A percentile compares a stretch with the other conserved stretches of the same genome.
phyloP scores from a whole-genome alignment of 2,888 invertebrate genomes.

The Halictus ligatus region DNA sequence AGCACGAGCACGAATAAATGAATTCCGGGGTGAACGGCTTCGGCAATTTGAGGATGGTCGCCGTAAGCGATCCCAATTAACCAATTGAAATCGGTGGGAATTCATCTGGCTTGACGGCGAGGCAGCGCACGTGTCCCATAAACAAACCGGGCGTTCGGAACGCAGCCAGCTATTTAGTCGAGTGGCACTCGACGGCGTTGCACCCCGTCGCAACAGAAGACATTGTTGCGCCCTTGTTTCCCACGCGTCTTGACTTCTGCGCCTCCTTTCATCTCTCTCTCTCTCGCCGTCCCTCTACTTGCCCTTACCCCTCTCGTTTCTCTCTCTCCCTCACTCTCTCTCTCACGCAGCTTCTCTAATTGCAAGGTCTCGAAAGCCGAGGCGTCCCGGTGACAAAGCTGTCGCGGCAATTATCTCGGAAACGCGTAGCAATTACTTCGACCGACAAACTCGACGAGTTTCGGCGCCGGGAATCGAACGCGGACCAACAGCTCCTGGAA shows the following conservation, averaged over 20 bases:
- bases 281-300: background rate
- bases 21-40: background rate
- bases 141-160: conserved; percentile 11
- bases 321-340: background rate
- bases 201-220: background rate
- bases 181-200: conserved; percentile 20
- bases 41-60: background rate
- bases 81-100: background rate
- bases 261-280: background rate
- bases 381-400: conserved; percentile 66
- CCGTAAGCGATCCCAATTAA: background rate
- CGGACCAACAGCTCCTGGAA: background rate
- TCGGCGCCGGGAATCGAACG: conserved; percentile 11
- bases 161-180: conserved; percentile 1
- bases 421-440: conserved; percentile 72
- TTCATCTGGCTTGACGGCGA: background rate
- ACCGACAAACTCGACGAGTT: conserved; percentile 55
- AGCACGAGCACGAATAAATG: background rate
- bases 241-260: conserved; percentile 27
- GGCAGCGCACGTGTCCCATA: background rate
- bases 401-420: conserved; percentile 73
- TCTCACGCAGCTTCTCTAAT: conserved; percentile 8
- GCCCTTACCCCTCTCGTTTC: too few species aligned
- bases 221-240: conserved; percentile 21
- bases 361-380: conserved; percentile 40